Evolutionary conservation across 2,888 invertebrate species (phyloP).

Genomic region (Homarus gammarus): DNA sequence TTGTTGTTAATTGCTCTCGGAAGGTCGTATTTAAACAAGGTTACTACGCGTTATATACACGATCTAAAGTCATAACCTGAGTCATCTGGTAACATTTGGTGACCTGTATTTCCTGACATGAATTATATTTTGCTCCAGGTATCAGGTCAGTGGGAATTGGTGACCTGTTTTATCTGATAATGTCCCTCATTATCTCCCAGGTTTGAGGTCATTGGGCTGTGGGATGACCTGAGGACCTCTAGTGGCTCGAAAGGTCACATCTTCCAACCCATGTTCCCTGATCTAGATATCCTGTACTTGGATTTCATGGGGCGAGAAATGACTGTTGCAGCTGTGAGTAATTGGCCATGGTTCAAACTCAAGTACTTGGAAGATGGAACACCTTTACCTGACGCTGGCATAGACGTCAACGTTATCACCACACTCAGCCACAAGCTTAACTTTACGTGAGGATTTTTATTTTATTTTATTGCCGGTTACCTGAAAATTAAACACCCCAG

Average conservation of each 20-base stretch:
- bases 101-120: too few relatives aligned
- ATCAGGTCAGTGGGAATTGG: too few relatives aligned
- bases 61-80: too few relatives aligned
- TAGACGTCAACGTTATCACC: constrained; percentile 30
- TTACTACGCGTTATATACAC: too few relatives aligned
- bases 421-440: constrained; percentile 15
- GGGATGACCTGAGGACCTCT: not conserved
- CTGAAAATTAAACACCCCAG: too few relatives aligned
- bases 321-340: not conserved
- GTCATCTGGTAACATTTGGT: too few relatives aligned
- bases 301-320: constrained; percentile 26
- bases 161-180: too few relatives aligned
- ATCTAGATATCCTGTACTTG: not conserved
- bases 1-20: too few relatives aligned
- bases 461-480: too few relatives aligned
- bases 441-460: constrained; percentile 23
- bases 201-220: not conserved
- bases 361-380: not conserved
- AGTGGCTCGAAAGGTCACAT: not conserved
- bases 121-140: too few relatives aligned
- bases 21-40: too few relatives aligned
- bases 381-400: not conserved
- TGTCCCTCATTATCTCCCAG: too few relatives aligned
- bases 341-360: constrained; percentile 32
- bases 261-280: not conserved